Percentiles rank a stretch among this genome's conserved stretches.
phyloP scores from a whole-genome alignment of 2,888 invertebrate species.

The Amaurobius ferox region DNA sequence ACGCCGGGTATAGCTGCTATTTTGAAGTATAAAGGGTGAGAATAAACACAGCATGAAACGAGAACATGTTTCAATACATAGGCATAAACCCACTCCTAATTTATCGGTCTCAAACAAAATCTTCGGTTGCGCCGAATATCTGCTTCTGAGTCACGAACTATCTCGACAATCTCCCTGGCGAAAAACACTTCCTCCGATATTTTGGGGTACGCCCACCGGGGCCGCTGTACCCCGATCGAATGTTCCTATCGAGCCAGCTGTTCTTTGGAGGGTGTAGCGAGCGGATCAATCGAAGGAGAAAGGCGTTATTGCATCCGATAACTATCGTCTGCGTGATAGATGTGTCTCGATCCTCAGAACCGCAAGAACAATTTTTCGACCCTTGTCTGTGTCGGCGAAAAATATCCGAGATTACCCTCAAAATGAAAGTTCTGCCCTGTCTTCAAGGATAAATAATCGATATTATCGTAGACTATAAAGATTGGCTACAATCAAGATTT shows the following conservation, averaged over 20 bases:
- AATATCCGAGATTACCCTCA: not conserved
- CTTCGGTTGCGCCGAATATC: too few species aligned
- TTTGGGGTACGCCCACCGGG: not conserved
- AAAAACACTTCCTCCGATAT: too few species aligned
- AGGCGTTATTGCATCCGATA: slow-evolving; percentile 7
- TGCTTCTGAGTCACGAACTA: too few species aligned
- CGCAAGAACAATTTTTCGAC: slow-evolving; percentile 7
- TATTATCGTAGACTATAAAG: not conserved
- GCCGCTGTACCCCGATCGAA: not conserved
- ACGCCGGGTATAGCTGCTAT: too few species aligned
- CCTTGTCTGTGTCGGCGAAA: not conserved
- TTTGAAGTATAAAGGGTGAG: too few species aligned
- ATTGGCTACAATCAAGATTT: slow-evolving; percentile 1
- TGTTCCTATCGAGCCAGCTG: slow-evolving; percentile 6
- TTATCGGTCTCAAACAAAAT: too few species aligned
- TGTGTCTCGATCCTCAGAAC: not conserved
- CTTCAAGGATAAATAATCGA: not conserved
- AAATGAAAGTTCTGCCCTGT: not conserved
- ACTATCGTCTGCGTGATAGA: slow-evolving; percentile 6
- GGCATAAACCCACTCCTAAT: too few species aligned
- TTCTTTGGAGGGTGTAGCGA: not conserved
- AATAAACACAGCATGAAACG: too few species aligned
- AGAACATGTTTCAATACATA: too few species aligned
- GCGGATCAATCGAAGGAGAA: slow-evolving; percentile 1
- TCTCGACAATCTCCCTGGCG: too few species aligned